Base-by-base conservation (phyloP, 2,888 invertebrate species). In the Nomada goodeniana region DNA sequence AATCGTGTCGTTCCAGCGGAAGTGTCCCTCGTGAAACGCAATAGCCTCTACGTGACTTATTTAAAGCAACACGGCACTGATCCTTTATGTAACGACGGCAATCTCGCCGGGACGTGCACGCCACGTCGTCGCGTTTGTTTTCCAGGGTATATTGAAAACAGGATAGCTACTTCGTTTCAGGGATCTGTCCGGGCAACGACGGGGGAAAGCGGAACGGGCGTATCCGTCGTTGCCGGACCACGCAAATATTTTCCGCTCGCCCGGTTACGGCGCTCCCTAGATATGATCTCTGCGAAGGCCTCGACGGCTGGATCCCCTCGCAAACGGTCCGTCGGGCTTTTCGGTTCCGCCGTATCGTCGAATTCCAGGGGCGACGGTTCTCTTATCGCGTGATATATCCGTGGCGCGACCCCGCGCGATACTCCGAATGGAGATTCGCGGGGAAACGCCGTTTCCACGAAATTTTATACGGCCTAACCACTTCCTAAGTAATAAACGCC, bases 171-270 rank as follows among this genome's bases (percentile, higher is more conserved):
- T 79, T 76, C 68, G 77, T 52, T 57, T 11, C 63, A 59, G 68
- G 55, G 42, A 80, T 73, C 72, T 26, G 57, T 80, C 80, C 42
- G 57, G 47, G 44, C 13, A 36, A n/a, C 50, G 55, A 61, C 20
- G 36, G 15, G 15, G 23, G 42, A 70, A 78, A 80, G 67, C 57
- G 67, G 80, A 70, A 64, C 81, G 59, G n/a, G 53, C 60, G 70
- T 70, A 53, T 74, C 74, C 69, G 74, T 74, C 63, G 65, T 18
- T 61, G 63, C 80, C 59, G 73, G 80, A 80, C 80, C 73, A 60
- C 80, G 80, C 80, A 73, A 81, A 81, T 80, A 81, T 81, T 81
- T 80, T 80, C 69, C 80, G 57, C 68, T 59, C 60, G 55, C 61
- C 29, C 61, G 36, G 20, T 36, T 65, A 68, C 68, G 53, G 53